Base-by-base conservation (phyloP, 2,113 vertebrate genomes). In the Tretioscincus oriximinensis region DNA sequence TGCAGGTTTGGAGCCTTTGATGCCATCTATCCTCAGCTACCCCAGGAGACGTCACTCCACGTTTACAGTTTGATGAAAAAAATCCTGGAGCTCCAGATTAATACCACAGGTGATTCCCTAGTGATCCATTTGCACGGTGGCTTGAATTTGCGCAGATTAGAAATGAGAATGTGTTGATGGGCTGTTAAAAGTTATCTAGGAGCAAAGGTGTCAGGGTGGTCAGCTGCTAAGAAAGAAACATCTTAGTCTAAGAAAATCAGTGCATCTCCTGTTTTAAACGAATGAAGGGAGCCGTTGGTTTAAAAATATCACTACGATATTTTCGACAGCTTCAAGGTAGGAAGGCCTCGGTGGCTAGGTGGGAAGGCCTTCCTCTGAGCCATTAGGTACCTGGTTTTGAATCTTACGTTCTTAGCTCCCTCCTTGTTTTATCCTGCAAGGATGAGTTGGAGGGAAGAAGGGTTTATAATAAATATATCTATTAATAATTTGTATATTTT, bases 1-100 rank as follows among this genome's bases (percentile, higher is more conserved):
- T 76, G 61, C 67, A 91, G 90, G 12, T 68, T 90, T n/a, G 28
- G 0, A 66, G 77, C 84, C 22, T 61, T 91, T 4, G 84, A 78
- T 26, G 80, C 72, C 0, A 3, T 84, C 35, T 84, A 70, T 41
- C 31, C 75, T 28, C 66, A 85, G 45, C 82, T 84, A 47, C 45
- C 85, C n/a, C 66, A 47, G 60, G 73, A 85, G 22, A 83, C 83
- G 9, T 79, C 83, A 9, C 61, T 49, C 0, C 45, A 71, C 20
- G 51, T 83, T 66, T 89, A 87, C 26, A 28, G 49, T 49, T 77
- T 78, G 26, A 87, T 87, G 70, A 82, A 76, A 54, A 79, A 64
- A 12, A 83, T 85, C 54, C 45, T 89, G 78, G 72, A 76, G 29
- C 18, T 24, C 65, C 83, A 89, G 14, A 74, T 79, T 35, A 76